A percentile compares a stretch with the other conserved stretches of the same genome.
Evolutionary conservation across 1,140 invertebrate species (phyloP).

Genomic region (Heliconius nattereri): DNA sequence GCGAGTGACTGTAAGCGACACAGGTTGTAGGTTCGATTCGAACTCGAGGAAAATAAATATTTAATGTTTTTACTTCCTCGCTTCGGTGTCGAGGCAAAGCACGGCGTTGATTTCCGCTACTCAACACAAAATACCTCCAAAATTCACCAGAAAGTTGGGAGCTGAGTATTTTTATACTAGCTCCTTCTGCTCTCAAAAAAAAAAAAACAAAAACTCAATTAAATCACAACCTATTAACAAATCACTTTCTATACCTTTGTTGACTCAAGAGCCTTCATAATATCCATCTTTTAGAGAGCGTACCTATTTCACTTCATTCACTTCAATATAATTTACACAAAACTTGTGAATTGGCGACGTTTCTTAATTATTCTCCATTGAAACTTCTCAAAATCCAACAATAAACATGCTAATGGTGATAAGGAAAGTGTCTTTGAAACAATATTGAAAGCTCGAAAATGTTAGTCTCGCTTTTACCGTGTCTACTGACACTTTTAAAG

Average conservation of each 20-base stretch:
- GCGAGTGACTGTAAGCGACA: too few species aligned
- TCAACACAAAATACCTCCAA: too few species aligned
- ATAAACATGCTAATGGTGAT: constrained; percentile 23
- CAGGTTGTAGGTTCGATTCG: too few species aligned
- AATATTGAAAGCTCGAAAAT: neutral
- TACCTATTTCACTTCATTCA: constrained; percentile 11
- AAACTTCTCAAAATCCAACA: constrained; percentile 18
- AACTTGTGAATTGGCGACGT: constrained; percentile 15
- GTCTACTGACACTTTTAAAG: constrained; percentile 1
- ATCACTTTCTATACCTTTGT: neutral
- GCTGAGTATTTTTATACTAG: too few species aligned
- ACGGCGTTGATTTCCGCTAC: too few species aligned
- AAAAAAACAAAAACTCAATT: neutral
- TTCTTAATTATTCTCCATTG: constrained; percentile 27
- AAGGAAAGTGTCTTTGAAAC: constrained; percentile 5
- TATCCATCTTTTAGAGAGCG: neutral
- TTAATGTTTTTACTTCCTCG: too few species aligned
- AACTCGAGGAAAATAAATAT: too few species aligned
- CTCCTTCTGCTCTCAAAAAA: too few species aligned
- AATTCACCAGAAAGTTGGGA: too few species aligned
- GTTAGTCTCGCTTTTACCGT: neutral
- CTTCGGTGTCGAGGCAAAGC: too few species aligned
- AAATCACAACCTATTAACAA: neutral
- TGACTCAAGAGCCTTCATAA: neutral
- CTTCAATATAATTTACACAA: constrained; percentile 23